Conservation (phyloP, 2,113 vertebrate species). For the Mugil cephalus region DNA sequence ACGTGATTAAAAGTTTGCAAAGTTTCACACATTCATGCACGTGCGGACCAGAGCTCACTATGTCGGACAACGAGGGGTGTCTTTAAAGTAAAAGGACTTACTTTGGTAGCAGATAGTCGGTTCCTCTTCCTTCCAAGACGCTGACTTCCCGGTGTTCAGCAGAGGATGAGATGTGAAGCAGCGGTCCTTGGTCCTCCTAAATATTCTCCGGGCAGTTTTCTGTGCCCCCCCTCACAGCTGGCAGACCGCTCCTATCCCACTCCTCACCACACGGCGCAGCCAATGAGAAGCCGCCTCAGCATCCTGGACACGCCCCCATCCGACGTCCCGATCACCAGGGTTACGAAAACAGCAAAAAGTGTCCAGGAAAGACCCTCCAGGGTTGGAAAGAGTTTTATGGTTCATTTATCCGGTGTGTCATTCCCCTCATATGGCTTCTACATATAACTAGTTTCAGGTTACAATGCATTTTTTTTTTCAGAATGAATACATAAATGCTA, state of each 20-base stretch:
- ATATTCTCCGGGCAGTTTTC: conserved; percentile 20
- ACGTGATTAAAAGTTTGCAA: background rate
- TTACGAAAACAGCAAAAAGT: conserved; percentile 53
- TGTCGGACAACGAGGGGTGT: background rate
- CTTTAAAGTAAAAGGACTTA: conserved; percentile 45
- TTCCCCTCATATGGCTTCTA: too few species aligned
- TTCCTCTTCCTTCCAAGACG: background rate
- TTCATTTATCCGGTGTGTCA: too few species aligned
- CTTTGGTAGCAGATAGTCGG: conserved; percentile 16
- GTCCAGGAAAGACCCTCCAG: background rate
- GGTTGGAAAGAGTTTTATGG: too few species aligned
- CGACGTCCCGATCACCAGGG: conserved; percentile 21
- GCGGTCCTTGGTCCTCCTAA: conserved; percentile 51
- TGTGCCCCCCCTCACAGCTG: conserved; percentile 59
- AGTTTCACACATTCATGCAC: conserved; percentile 18
- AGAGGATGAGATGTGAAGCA: conserved; percentile 28
- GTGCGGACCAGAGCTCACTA: conserved; percentile 4
- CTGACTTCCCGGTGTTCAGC: background rate
- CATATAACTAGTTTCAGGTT: too few species aligned
- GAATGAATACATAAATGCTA: too few species aligned
- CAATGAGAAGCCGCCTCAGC: conserved; percentile 73
- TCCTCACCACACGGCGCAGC: conserved; percentile 32
- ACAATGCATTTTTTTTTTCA: too few species aligned
- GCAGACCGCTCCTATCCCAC: conserved; percentile 51
- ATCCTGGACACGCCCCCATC: conserved; percentile 73